Base-by-base conservation (phyloP, 2,888 invertebrate species). In the Diarsia mendica region DNA sequence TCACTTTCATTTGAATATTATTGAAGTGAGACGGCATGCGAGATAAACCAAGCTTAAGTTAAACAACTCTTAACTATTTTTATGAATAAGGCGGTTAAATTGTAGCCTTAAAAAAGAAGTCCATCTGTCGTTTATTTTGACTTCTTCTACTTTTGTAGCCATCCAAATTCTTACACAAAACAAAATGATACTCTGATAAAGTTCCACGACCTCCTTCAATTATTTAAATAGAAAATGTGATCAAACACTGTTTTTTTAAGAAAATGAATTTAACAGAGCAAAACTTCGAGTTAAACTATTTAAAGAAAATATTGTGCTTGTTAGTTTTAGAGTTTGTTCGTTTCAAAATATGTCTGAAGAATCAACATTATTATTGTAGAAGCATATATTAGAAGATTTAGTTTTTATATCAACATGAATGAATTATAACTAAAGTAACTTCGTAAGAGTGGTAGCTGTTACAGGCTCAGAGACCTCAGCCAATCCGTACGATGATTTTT, bases 261-360 rank as follows among this genome's bases (percentile, higher is more conserved):
- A 53, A 74, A 53, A 20, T 39, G 0, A 75, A 33, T 20, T 53
- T 10, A 53, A 49, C 18, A 49, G 13, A 60, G 39, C 49, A 49
- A 49, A 49, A 49, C 49, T 49, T 66, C 28, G n/a, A 51, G 18
- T 49, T 76, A 13, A 77, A 67, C 44, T 66, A 51, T 69, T 58
- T 13, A 58, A 49, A 44, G 39, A 64, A 60, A 78, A 77, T 70
- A 78, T 79, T 77, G 20, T 53, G 65, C 48, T 79, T 65, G 6
- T 53, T 13, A 28, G 18, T 39, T 65, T 51, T 1, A 39, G 11
- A 8, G 39, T 39, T 39, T 1, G 39, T 39, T 39, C 8, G 39
- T 39, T 39, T 39, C 20, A 53, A 76, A 76, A 23, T 0, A 44
- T 63, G 15, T 9, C 33, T 53, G 10, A 48, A 20, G 4, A 46